Evolutionary conservation across 2,113 vertebrate species (phyloP), one percentile per base, ranked within the genome.

Genomic region (Perca fluviatilis): DNA sequence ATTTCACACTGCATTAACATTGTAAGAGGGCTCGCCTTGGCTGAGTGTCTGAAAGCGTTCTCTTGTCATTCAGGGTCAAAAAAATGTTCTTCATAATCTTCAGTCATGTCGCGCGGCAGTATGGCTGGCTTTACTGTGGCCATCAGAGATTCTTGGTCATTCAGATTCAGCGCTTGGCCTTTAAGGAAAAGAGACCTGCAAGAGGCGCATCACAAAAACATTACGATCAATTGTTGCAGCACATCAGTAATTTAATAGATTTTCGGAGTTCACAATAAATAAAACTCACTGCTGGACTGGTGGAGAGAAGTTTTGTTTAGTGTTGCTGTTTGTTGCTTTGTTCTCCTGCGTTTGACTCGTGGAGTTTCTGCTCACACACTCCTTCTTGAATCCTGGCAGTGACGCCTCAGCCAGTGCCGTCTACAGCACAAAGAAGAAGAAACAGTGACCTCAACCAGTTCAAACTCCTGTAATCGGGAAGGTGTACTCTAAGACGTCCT

Each of bases 31-130:
- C 40, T 40, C 8, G 40, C 9, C 40, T 11, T 43, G 9, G 40
- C 10, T 0, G 40, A 40, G 40, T 43, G 40, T 15, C 72, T 36
- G 13, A 33, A 25, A 19, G 10, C 0, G 3, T 58, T 36, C 1
- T 50, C 40, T 61, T 6, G 93, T 98, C 93, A 98, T 96, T 97
- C 96, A 86, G 97, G 93, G 91, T 97, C 96, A 93, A 96, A 97
- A 91, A 96, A 94, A 90, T 94, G 95, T 84, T 96, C 95, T 78
- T 97, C 95, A 50, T 97, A 94, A 64, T 96, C 95, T 94, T 97
- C 96, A 10, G 33, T 66, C 93, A 91, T 85, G 92, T 95, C 94
- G 7, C 93, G 95, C 91, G 96, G 96, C 89, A 97, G 93, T 89
- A 95, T 93, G 27, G 95, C 95, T 0, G 96, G 93, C 89, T 96